Percentiles rank a stretch among this genome's conserved stretches.
Conservation (phyloP, 2,888 invertebrate species). For the Cerastis leucographa region DNA sequence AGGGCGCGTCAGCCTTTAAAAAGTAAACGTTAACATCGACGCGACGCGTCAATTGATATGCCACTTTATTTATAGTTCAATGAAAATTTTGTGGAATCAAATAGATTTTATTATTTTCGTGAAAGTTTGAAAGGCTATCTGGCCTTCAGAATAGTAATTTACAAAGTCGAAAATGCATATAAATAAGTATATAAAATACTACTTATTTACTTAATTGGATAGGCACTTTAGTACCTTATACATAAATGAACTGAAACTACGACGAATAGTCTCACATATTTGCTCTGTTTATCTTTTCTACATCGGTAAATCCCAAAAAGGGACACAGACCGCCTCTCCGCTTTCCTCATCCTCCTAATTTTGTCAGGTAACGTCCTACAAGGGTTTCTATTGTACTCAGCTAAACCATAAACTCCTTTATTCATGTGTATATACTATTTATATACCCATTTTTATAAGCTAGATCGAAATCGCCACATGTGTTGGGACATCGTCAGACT, state of each 20-base stretch:
- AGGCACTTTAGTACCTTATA: not conserved
- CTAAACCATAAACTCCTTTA: slow-evolving; percentile 46
- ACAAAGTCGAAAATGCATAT: not conserved
- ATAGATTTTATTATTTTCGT: too few relatives aligned
- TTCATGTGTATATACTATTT: slow-evolving; percentile 27
- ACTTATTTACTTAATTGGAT: not conserved
- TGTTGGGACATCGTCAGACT: slow-evolving; percentile 68
- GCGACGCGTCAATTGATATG: slow-evolving; percentile 24
- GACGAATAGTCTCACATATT: slow-evolving; percentile 5
- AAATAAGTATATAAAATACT: not conserved
- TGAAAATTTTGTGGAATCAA: too few relatives aligned
- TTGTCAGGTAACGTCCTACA: slow-evolving; percentile 49
- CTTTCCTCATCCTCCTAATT: slow-evolving; percentile 49
- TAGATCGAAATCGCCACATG: slow-evolving; percentile 68
- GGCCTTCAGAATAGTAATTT: too few relatives aligned
- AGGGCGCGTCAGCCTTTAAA: slow-evolving; percentile 19
- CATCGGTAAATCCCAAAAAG: slow-evolving; percentile 58
- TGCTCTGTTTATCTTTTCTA: slow-evolving; percentile 49
- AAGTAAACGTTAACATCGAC: slow-evolving; percentile 31
- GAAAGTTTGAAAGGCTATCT: too few relatives aligned
- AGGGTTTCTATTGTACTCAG: slow-evolving; percentile 35
- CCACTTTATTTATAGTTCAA: slow-evolving; percentile 16
- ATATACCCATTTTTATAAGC: slow-evolving; percentile 49
- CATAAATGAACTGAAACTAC: slow-evolving; percentile 20
- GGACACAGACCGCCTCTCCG: slow-evolving; percentile 32